phyloP scores from a whole-genome alignment of 2,888 invertebrate genomes.

The Yponomeuta evonymella region DNA sequence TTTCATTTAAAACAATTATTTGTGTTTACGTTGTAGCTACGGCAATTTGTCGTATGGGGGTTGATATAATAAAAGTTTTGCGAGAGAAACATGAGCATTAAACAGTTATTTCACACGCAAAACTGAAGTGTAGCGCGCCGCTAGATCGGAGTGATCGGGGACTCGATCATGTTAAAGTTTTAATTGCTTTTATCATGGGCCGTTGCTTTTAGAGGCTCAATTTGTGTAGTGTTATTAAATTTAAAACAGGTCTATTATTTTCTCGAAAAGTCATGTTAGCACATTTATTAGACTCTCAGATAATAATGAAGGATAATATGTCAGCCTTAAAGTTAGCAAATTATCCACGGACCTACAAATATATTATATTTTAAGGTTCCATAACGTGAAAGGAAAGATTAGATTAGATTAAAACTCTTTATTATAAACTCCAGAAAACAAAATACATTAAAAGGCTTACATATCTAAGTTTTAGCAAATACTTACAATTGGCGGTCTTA shows the following conservation, averaged over 20 bases:
- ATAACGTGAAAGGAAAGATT: too few relatives aligned
- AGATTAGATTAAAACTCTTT: too few relatives aligned
- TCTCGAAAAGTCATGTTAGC: slow-evolving; percentile 23
- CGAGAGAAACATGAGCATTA: slow-evolving; percentile 33
- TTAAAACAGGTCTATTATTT: slow-evolving; percentile 42
- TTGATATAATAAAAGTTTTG: slow-evolving; percentile 26
- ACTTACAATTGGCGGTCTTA: too few relatives aligned
- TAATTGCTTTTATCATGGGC: slow-evolving; percentile 68
- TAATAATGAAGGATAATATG: too few relatives aligned
- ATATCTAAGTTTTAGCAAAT: too few relatives aligned
- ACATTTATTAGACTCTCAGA: too few relatives aligned
- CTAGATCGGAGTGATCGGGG: slow-evolving; percentile 42
- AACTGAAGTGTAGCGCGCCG: slow-evolving; percentile 40
- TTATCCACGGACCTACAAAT: too few relatives aligned
- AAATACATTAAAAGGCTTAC: too few relatives aligned
- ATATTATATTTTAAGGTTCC: too few relatives aligned
- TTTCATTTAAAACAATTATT: neutral
- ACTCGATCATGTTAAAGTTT: slow-evolving; percentile 64
- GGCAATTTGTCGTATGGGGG: slow-evolving; percentile 7
- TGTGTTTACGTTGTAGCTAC: neutral
- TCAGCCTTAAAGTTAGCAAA: too few relatives aligned
- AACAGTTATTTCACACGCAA: slow-evolving; percentile 40
- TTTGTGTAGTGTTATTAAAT: slow-evolving; percentile 56
- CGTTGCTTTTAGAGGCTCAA: slow-evolving; percentile 55
- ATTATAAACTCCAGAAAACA: too few relatives aligned